These are phyloP conservation scores for Spilosoma lubricipeda DNA, from an alignment of 2,888 invertebrate genomes.

Conservation along the genomic window DNA sequence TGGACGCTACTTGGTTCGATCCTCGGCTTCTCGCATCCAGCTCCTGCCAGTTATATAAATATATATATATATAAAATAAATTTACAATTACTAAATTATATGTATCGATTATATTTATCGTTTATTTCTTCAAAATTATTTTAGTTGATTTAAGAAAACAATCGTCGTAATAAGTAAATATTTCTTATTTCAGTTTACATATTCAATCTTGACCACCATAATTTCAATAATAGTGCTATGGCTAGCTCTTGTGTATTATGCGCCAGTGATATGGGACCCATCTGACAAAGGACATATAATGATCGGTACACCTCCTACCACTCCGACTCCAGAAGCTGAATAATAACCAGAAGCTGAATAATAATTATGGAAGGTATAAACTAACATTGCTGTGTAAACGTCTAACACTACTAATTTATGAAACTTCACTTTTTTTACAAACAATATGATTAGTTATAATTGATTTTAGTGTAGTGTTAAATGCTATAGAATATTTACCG, in stretches of 20 bases:
- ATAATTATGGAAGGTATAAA: neutral
- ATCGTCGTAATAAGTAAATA: neutral
- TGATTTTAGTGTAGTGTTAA: neutral
- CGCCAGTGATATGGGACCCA: constrained; percentile 22
- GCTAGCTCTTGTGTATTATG: constrained; percentile 21
- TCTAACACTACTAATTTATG: neutral
- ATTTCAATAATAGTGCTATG: constrained; percentile 54
- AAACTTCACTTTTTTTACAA: neutral
- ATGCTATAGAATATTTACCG: neutral
- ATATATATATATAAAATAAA: no score
- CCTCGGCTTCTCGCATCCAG: no score
- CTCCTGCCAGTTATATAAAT: no score
- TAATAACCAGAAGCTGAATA: neutral
- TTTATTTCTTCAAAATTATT: neutral
- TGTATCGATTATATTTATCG: no score
- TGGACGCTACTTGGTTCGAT: no score
- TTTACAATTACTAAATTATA: no score
- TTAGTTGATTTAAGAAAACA: neutral
- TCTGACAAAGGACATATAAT: neutral
- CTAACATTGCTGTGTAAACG: neutral
- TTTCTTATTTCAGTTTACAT: constrained; percentile 55
- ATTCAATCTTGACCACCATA: constrained; percentile 51
- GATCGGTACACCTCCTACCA: neutral
- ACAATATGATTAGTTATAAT: neutral
- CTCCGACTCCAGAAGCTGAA: neutral